Evolutionary conservation across 2,888 invertebrate species (phyloP).

Genomic region (Scaptodrosophila latifasciaeformis): DNA sequence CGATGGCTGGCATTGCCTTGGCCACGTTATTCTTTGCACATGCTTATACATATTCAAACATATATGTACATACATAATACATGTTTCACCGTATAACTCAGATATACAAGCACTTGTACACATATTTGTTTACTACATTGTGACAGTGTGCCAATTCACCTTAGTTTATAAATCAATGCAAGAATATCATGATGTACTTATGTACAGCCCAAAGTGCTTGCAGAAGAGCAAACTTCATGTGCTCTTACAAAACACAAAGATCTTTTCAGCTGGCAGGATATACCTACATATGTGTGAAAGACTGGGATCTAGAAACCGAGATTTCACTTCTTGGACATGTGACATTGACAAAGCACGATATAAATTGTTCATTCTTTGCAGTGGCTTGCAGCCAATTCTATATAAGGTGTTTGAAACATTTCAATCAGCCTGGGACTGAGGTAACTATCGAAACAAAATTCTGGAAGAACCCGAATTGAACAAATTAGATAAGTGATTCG

Average conservation of each 20-base stretch:
- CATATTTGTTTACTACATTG: slow-evolving; percentile 10
- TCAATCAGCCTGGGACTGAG: too few species aligned
- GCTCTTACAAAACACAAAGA: too few species aligned
- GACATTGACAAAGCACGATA: too few species aligned
- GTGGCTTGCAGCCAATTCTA: too few species aligned
- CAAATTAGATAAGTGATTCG: slow-evolving; percentile 61
- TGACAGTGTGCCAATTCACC: slow-evolving; percentile 4
- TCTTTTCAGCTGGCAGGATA: too few species aligned
- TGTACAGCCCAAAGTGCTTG: too few species aligned
- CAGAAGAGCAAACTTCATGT: too few species aligned
- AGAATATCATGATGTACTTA: too few species aligned
- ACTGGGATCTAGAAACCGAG: too few species aligned
- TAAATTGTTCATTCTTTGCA: slow-evolving; percentile 18
- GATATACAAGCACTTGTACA: background rate
- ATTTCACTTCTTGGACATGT: background rate
- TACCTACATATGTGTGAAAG: too few species aligned
- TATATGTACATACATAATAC: background rate
- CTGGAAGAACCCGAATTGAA: slow-evolving; percentile 22
- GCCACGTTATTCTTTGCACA: slow-evolving; percentile 52
- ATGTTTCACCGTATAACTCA: background rate
- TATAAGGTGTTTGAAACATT: too few species aligned
- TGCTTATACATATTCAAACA: slow-evolving; percentile 49
- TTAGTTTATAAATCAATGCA: slow-evolving; percentile 62
- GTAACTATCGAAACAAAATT: too few species aligned
- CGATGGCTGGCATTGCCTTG: slow-evolving; percentile 55